Percentiles rank a stretch among this genome's conserved stretches.
Conservation (phyloP, 2,113 vertebrate genomes). For the Diadophis punctatus region DNA sequence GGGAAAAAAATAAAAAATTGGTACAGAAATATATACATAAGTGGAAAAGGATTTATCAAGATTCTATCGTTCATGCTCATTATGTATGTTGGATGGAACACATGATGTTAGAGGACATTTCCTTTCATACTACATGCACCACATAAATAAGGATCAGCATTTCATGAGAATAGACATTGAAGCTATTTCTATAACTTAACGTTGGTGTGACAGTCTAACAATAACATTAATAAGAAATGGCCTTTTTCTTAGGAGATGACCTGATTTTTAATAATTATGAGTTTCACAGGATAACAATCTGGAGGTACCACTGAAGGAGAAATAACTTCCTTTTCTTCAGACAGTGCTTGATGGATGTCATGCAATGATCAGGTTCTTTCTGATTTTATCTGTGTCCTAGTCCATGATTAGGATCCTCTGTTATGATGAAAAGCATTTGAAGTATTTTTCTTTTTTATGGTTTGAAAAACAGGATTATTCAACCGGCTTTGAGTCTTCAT, state of each 20-base stretch:
- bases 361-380: not conserved
- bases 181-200: not conserved
- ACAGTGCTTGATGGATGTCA: not conserved
- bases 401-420: not conserved
- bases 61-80: not conserved
- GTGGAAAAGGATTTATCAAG: not conserved
- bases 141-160: not conserved
- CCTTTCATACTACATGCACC: not conserved
- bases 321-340: not conserved
- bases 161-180: not conserved
- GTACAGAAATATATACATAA: not conserved
- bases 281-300: not conserved
- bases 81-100: not conserved
- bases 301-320: not conserved
- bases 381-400: conserved; percentile 1
- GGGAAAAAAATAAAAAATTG: not conserved
- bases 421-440: conserved; percentile 28
- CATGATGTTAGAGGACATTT: not conserved
- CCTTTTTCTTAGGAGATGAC: not conserved
- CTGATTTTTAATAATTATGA: not conserved
- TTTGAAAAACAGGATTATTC: conserved; percentile 23
- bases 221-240: not conserved
- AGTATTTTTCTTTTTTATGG: conserved; percentile 30
- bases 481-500: not conserved
- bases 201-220: not conserved